Base-by-base conservation (phyloP, 2,797 vertebrate genomes). In the Arctocebus calabarensis region DNA sequence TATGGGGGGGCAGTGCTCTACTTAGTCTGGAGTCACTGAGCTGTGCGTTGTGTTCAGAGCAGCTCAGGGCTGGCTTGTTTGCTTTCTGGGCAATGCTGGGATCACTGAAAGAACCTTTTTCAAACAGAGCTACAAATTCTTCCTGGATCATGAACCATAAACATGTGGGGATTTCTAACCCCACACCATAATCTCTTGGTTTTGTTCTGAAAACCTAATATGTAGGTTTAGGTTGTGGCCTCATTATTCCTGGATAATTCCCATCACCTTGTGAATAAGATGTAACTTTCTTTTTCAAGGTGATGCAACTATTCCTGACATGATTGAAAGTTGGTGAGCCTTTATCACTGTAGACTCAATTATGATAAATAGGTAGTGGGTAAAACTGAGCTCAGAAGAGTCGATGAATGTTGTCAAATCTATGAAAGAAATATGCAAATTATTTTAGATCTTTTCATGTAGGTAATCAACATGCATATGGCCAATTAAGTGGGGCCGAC, bases 381-480 rank as follows among this genome's bases (percentile, higher is more conserved):
- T 73, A 90, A 68, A 90, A 73, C 43, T 52, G 32, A 71, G 2
- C n/a, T 75, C 2, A 1, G 70, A 75, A 75, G 11, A 87, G 8
- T 74, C 22, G 32, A 5, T 27, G 12, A 4, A 71, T 40, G 37
- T 84, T 84, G 59, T 20, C 59, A 48, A 94, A 29, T 75, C 34
- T 37, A 16, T 52, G 45, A 40, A 68, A 84, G 62, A 34, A 68
- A 48, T 61, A 16, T 68, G 8, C n/a, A 23, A 74, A 62, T 71
- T 11, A 74, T 8, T 83, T 84, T 86, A 70, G 14, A 34, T 27
- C 25, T 88, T 12, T 83, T 7, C 59, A 55, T 83, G 40, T 8
- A 79, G 13, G 23, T 73, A 9, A n/a, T 59, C 78, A 82, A 87
- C 87, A 55, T 86, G 37, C 59, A 29, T 73, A 79, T 91, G 32